A percentile compares a stretch with the other conserved stretches of the same genome.
phyloP scores from a whole-genome alignment of 2,113 vertebrate genomes.

The Hippoglossus stenolepis region DNA sequence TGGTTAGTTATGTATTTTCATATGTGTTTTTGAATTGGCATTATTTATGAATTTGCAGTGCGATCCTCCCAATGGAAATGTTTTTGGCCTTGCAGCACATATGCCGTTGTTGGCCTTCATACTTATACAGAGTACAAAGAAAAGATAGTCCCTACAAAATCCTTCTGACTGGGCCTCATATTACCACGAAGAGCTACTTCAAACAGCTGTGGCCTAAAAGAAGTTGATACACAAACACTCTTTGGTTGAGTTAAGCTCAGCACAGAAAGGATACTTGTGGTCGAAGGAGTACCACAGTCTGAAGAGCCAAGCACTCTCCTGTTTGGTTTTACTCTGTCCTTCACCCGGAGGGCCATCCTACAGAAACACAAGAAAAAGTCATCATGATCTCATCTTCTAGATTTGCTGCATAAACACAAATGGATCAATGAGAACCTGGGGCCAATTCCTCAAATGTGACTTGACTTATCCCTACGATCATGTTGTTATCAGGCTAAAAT shows the following conservation, averaged over 20 bases:
- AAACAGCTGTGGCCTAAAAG: not conserved
- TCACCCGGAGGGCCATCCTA: slow-evolving; percentile 79
- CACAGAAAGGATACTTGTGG: slow-evolving; percentile 96
- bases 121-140: not conserved
- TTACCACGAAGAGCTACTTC: not conserved
- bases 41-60: not conserved
- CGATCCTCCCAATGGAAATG: not conserved
- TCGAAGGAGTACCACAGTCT: slow-evolving; percentile 98
- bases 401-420: not conserved
- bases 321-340: slow-evolving; percentile 91
- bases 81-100: not conserved
- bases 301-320: slow-evolving; percentile 98
- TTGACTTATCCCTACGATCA: not conserved
- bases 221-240: not conserved
- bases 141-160: not conserved
- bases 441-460: not conserved
- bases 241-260: slow-evolving; percentile 3
- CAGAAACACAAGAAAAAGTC: slow-evolving; percentile 38
- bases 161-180: not conserved
- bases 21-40: not conserved
- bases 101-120: not conserved
- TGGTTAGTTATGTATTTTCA: not conserved
- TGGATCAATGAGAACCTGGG: not conserved
- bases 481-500: not conserved
- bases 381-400: not conserved